These are phyloP conservation scores for Passerina amoena DNA, from an alignment of 2,113 vertebrate genomes.

Conservation along the genomic window DNA sequence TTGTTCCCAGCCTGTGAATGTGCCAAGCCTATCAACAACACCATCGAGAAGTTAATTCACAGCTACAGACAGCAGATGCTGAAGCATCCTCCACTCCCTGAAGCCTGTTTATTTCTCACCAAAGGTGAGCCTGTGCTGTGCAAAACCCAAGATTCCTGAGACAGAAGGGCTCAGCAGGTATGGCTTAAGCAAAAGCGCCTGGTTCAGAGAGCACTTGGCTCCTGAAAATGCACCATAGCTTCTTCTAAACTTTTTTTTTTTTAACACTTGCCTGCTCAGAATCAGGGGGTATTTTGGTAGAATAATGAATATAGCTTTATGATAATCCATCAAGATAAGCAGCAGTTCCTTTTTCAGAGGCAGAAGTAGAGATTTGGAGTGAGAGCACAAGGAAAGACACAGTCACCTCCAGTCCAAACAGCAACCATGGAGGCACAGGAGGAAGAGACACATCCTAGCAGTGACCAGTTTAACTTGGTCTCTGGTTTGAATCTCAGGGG, in stretches of 20 bases:
- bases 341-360: background rate
- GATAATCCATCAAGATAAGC: background rate
- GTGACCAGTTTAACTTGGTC: background rate
- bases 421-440: background rate
- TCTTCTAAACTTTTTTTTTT: background rate
- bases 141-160: background rate
- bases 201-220: background rate
- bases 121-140: background rate
- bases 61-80: background rate
- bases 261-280: background rate
- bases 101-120: background rate
- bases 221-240: accelerated
- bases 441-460: background rate
- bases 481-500: background rate
- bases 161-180: background rate
- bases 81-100: background rate
- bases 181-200: background rate
- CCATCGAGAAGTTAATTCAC: background rate
- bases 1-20: background rate
- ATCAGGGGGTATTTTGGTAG: background rate
- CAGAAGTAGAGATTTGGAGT: background rate
- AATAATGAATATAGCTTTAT: background rate
- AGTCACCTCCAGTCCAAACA: background rate
- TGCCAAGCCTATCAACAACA: background rate
- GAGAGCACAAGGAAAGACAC: background rate